A percentile compares a stretch with the other conserved stretches of the same genome.
phyloP scores from a whole-genome alignment of 2,113 vertebrate species.

The Gambusia affinis region DNA sequence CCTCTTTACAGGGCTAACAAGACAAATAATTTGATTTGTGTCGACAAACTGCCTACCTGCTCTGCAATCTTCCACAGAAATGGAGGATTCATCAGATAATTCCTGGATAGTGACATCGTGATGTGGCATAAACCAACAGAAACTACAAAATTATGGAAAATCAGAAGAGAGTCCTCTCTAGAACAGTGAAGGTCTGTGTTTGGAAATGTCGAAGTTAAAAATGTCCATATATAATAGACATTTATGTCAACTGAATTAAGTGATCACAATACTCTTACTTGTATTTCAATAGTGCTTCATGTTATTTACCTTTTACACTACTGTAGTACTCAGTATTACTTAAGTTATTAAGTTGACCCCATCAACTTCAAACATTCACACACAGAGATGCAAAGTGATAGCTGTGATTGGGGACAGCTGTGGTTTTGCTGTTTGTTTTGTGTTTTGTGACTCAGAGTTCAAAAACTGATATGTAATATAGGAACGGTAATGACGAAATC shows the following conservation, averaged over 20 bases:
- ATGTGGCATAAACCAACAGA: neutral
- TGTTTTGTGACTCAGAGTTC: constrained; percentile 45
- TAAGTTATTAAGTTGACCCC: constrained; percentile 57
- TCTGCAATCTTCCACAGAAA: neutral
- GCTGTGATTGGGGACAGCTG: constrained; percentile 53
- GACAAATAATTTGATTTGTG: too few relatives aligned
- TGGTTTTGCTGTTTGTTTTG: constrained; percentile 5
- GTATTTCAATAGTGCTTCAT: constrained; percentile 6
- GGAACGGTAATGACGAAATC: constrained; percentile 62
- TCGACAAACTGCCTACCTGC: too few relatives aligned
- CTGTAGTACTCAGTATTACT: constrained; percentile 47
- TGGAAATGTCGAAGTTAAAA: neutral
- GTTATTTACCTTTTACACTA: constrained; percentile 30
- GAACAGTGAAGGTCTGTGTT: neutral
- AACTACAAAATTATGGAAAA: neutral
- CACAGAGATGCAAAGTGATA: constrained; percentile 25
- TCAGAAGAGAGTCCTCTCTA: neutral
- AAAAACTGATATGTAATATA: constrained; percentile 56
- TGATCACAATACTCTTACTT: neutral
- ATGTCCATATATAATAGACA: neutral
- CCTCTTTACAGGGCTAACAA: too few relatives aligned
- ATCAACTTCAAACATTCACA: neutral
- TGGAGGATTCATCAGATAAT: neutral
- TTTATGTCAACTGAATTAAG: neutral
- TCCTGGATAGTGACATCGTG: neutral